Conservation (phyloP, 1,140 invertebrate genomes). For the Bactericera cockerelli region DNA sequence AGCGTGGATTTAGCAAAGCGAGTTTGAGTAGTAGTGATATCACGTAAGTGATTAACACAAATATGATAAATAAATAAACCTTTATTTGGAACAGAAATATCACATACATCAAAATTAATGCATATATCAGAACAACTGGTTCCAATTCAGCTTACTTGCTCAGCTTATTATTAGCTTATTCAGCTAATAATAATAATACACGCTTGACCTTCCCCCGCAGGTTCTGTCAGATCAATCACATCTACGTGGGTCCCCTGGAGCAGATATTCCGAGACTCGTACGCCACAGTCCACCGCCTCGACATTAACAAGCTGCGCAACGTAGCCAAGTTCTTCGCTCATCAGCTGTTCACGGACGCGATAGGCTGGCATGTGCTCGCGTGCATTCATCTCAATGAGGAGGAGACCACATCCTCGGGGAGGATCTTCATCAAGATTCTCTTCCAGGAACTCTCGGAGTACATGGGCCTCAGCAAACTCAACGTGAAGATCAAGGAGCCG, state of each 20-base stretch:
- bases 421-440: slow-evolving; percentile 96
- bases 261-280: slow-evolving; percentile 93
- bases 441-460: slow-evolving; percentile 94
- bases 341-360: slow-evolving; percentile 89
- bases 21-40: no score
- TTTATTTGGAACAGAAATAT: no score
- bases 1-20: no score
- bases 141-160: no score
- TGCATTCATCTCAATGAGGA: slow-evolving; percentile 89
- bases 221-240: slow-evolving; percentile 81
- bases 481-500: slow-evolving; percentile 75
- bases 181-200: no score
- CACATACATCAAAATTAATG: no score
- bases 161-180: no score
- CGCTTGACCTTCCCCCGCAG: no score
- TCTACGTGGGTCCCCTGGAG: slow-evolving; percentile 85
- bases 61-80: no score
- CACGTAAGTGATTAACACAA: no score
- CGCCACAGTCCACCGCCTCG: slow-evolving; percentile 79
- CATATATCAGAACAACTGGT: no score
- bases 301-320: slow-evolving; percentile 94
- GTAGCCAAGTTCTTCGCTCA: slow-evolving; percentile 97
- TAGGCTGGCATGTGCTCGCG: slow-evolving; percentile 78
- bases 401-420: slow-evolving; percentile 90
- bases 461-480: slow-evolving; percentile 85